Base-by-base conservation (phyloP, 2,888 invertebrate genomes). In the Drosophila anceps region DNA sequence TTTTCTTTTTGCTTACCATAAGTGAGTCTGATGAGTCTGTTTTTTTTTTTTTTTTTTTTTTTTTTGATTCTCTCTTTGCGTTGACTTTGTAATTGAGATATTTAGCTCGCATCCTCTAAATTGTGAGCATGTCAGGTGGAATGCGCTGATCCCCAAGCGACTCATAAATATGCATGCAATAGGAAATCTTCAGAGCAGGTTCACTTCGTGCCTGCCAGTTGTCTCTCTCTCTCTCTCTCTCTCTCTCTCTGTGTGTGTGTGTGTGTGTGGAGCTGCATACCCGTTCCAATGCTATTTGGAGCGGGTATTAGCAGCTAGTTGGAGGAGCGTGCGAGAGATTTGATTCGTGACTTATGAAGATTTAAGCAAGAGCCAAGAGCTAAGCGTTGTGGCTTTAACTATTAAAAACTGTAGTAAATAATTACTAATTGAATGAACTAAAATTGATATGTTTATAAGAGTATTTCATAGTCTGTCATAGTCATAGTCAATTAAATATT, bases 161-260 rank as follows among this genome's bases (percentile, higher is more conserved):
- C 75, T 80, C 73, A 84, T 84, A 72, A 84, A 85, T 84, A 84
- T 84, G 85, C 82, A 83, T 78, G 62, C 67, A 63, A 68, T 76
- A 67, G 81, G 68, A 72, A 75, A 82, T 82, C 60, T 69, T 35
- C 62, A 69, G 59, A 76, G 69, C 77, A 73, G 76, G 70, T 77
- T 74, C 43, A 62, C 33, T 76, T 76, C 81, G 69, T 81, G 74
- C 63, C 73, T 64, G 59, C 61, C 68, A 64, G 54, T 67, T 20
- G 37, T n/a, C n/a, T n/a, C 29, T 48, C n/a, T 8, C 13, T 24
- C 24, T 24, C 2, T 24, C 2, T 24, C 18, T 4, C 18, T 18
- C 2, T 18, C 4, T 18, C 9, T 7, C 24, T 5, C 9, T 5
- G 27, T 48, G 48, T 12, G 29, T 15, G 20, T 3, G 46, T 4